phyloP scores from a whole-genome alignment of 2,797 vertebrate species.

The Rhinella marina region DNA sequence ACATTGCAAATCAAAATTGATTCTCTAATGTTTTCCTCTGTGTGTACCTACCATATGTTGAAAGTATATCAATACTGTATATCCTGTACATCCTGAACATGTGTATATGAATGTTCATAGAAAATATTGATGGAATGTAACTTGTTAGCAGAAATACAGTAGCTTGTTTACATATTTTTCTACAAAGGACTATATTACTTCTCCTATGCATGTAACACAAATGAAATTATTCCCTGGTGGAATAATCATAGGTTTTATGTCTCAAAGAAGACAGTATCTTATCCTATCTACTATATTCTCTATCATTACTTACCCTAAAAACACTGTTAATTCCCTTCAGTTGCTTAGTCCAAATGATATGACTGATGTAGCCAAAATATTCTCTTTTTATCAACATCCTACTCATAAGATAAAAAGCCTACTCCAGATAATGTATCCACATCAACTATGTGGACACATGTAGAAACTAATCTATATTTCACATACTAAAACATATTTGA shows the following conservation, averaged over 20 bases:
- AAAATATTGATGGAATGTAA: background rate
- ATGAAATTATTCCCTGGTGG: background rate
- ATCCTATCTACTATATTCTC: background rate
- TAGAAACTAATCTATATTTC: too few species aligned
- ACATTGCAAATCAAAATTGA: background rate
- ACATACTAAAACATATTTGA: too few species aligned
- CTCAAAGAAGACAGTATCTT: background rate
- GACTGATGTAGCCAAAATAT: background rate
- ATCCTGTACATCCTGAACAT: background rate
- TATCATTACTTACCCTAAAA: background rate
- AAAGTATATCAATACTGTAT: background rate
- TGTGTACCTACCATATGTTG: background rate
- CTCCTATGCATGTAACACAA: background rate
- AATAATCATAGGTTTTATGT: background rate
- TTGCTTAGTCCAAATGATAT: background rate
- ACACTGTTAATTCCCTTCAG: background rate
- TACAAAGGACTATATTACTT: background rate
- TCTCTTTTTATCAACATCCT: background rate
- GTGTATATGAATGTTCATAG: background rate
- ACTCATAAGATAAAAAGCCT: background rate
- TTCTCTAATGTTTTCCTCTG: background rate
- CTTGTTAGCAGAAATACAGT: background rate
- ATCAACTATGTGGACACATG: background rate
- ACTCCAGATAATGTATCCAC: background rate
- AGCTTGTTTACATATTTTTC: background rate